Evolutionary conservation across 1,140 invertebrate species (phyloP), one percentile per base, ranked within the genome.

Genomic region (Papilio helenus): DNA sequence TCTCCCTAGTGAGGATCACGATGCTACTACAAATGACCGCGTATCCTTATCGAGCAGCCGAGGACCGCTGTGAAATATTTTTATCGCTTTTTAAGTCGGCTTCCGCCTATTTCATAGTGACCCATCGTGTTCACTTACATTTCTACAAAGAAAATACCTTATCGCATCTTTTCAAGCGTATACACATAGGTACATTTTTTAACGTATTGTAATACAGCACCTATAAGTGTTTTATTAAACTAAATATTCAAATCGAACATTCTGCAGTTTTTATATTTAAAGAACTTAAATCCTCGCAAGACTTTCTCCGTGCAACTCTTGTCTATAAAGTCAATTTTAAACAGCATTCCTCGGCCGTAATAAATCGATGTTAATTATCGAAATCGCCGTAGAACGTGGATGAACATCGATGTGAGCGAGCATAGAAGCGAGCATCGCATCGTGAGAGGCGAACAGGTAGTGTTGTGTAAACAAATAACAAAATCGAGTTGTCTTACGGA

Each of bases 401-500:
- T 88, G 83, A 84, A 90, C 86, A 88, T 87, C 79, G 85, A 87
- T 81, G 86, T 71, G 85, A 80, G 71, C 61, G 58, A 9, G 16
- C 80, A 65, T 85, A 88, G 87, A 88, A 89, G 90, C 79, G 87
- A 88, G 87, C 79, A 83, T 85, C 80, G 85, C 80, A 61, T 68
- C 79, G 71, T 46, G 68, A 78, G 76, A 82, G 83, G 83, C 85
- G 89, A 90, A 90, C 93, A 93, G 93, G 92, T 93, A 93, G 92
- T 92, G 90, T 92, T 92, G 91, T 94, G 91, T 94, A 94, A 94
- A 94, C 93, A 94, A 94, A 94, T 94, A 94, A 94, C 90, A 90
- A 93, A 93, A 93, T 93, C 91, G 90, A 91, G 89, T 91, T 92
- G 93, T 94, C 90, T 94, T 91, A 93, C 89, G 86, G 85, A 83